Conservation (phyloP, 2,888 invertebrate genomes). For the Protophormia terraenovae region DNA sequence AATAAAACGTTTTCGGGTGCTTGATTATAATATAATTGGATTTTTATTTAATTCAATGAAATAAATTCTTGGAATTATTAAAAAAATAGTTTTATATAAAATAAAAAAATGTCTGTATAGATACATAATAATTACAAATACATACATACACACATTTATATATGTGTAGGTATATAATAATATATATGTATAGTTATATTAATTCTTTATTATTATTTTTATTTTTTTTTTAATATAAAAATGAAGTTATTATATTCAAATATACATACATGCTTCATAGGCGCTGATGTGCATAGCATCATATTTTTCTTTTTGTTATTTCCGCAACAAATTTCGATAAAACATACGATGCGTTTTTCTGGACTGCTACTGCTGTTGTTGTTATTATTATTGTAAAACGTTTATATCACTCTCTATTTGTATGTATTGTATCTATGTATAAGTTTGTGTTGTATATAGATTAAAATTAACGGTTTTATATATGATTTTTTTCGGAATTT, state of each 20-base stretch:
- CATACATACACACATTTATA: not conserved
- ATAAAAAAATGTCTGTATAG: too few species aligned
- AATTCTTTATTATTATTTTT: not conserved
- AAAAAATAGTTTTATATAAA: too few species aligned
- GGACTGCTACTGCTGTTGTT: not conserved
- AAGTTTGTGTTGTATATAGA: constrained; percentile 54
- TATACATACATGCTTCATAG: constrained; percentile 80
- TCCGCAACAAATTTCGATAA: constrained; percentile 72
- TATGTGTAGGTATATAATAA: too few species aligned
- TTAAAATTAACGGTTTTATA: constrained; percentile 53
- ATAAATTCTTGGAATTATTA: too few species aligned
- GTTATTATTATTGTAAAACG: constrained; percentile 6
- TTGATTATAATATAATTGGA: too few species aligned
- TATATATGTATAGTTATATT: not conserved
- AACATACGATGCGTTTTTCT: constrained; percentile 66
- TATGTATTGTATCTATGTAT: constrained; percentile 54
- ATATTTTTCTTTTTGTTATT: constrained; percentile 72
- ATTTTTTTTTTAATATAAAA: not conserved
- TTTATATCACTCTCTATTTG: constrained; percentile 70
- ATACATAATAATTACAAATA: not conserved
- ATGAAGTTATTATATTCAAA: not conserved
- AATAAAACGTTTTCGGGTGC: too few species aligned
- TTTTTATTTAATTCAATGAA: too few species aligned
- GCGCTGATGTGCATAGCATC: constrained; percentile 81
- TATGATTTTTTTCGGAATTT: constrained; percentile 5